These are phyloP conservation scores for Leptopilina boulardi DNA, from an alignment of 1,140 invertebrate genomes.

Conservation along the genomic window DNA sequence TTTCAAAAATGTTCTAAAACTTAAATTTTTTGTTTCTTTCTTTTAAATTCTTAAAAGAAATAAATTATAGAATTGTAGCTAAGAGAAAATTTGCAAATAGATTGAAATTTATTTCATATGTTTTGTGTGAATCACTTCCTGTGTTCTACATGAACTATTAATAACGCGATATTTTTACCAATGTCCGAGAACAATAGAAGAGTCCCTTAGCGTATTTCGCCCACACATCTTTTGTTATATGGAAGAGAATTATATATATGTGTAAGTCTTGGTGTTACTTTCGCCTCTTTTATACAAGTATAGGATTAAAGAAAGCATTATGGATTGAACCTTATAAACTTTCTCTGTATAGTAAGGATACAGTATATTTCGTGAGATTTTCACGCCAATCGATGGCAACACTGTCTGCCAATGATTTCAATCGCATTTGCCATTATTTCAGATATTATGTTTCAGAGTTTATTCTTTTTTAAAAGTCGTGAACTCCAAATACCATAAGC, in stretches of 20 bases:
- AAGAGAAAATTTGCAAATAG: neutral
- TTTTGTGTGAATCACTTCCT: slow-evolving; percentile 6
- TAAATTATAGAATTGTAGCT: too few species aligned
- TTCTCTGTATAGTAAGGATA: slow-evolving; percentile 18
- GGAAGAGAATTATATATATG: neutral
- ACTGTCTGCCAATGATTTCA: slow-evolving; percentile 21
- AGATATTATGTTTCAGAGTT: neutral
- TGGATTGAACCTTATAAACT: slow-evolving; percentile 12
- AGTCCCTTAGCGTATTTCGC: slow-evolving; percentile 20
- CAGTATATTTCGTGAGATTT: slow-evolving; percentile 28
- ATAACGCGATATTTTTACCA: slow-evolving; percentile 16
- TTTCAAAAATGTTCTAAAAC: neutral
- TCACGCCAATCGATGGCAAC: slow-evolving; percentile 22
- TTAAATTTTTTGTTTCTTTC: neutral
- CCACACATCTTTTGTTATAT: slow-evolving; percentile 22
- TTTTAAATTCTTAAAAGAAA: too few species aligned
- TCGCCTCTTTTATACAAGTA: neutral
- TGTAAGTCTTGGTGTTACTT: slow-evolving; percentile 2
- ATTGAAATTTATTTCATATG: neutral
- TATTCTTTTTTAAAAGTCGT: neutral
- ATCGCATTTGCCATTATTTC: slow-evolving; percentile 5
- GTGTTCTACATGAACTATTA: slow-evolving; percentile 27
- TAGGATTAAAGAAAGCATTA: slow-evolving; percentile 28
- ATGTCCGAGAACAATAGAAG: slow-evolving; percentile 14
- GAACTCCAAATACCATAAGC: neutral